Evolutionary conservation across 2,113 vertebrate species (phyloP).

Genomic region (Neodon shergylaensis): DNA sequence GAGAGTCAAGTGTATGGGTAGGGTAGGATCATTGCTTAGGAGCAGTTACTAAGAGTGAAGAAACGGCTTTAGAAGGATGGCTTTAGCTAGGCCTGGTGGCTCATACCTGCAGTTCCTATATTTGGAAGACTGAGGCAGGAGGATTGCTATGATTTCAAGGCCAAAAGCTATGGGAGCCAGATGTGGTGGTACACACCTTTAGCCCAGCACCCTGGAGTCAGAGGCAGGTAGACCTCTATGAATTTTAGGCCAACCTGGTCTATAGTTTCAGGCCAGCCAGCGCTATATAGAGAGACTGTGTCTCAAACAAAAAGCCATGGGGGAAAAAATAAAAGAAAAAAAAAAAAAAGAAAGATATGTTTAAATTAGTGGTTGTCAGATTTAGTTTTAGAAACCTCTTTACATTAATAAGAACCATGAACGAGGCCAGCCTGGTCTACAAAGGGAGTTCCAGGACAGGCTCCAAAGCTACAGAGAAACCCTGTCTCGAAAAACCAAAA

Average conservation of each 20-base stretch:
- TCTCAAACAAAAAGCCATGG: not conserved
- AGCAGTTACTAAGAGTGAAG: not conserved
- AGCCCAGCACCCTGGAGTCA: not conserved
- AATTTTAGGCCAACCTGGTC: not conserved
- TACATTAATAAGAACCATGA: conserved; percentile 5
- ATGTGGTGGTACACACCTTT: not conserved
- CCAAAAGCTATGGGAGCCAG: not conserved
- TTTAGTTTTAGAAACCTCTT: conserved; percentile 18
- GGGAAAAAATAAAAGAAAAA: not conserved
- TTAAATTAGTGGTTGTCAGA: not conserved
- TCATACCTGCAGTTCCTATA: not conserved
- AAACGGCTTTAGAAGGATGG: not conserved
- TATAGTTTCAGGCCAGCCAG: not conserved
- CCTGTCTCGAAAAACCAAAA: too few species aligned
- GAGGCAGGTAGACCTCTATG: not conserved
- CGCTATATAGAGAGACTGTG: not conserved
- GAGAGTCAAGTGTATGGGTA: conserved; percentile 54
- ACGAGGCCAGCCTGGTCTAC: too few species aligned
- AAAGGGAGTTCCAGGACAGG: too few species aligned
- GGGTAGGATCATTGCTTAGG: not conserved
- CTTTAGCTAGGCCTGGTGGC: not conserved
- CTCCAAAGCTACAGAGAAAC: too few species aligned
- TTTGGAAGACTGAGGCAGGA: not conserved
- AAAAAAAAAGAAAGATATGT: not conserved
- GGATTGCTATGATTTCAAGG: not conserved